phyloP scores from a whole-genome alignment of 2,888 invertebrate species.

The Tinea pellionella region DNA sequence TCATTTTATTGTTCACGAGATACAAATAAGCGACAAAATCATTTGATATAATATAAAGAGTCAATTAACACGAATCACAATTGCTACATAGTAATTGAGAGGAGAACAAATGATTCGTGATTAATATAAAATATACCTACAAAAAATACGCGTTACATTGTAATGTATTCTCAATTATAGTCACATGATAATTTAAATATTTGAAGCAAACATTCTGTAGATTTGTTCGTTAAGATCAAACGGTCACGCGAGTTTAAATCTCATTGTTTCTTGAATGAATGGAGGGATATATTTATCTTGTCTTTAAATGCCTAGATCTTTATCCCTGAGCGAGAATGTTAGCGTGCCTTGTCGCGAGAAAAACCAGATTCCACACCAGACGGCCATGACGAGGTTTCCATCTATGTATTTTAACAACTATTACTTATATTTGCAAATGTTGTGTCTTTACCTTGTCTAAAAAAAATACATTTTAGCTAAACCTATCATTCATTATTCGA shows the following conservation, averaged over 20 bases:
- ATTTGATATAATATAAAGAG: neutral
- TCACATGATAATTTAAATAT: neutral
- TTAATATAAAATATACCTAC: neutral
- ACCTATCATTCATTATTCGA: too few species aligned
- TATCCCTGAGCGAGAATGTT: neutral
- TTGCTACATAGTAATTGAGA: slow-evolving; percentile 3
- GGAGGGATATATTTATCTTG: neutral
- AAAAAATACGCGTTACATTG: neutral
- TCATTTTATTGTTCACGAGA: neutral
- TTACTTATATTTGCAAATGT: neutral
- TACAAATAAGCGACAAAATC: neutral
- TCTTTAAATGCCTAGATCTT: neutral
- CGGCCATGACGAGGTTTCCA: slow-evolving; percentile 15
- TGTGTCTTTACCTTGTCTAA: neutral
- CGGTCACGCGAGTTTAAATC: neutral
- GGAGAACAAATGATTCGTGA: neutral
- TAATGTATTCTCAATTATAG: neutral
- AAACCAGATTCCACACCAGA: slow-evolving; percentile 11
- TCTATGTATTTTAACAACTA: neutral
- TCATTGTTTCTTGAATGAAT: neutral
- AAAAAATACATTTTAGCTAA: too few species aligned
- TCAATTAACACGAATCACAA: neutral
- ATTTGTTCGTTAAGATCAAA: neutral
- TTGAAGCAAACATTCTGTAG: neutral
- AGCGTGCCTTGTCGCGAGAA: slow-evolving; percentile 9